Percentiles rank a stretch among this genome's conserved stretches.
Evolutionary conservation across 1,140 invertebrate species (phyloP).

Genomic region (Trichoplusia ni): DNA sequence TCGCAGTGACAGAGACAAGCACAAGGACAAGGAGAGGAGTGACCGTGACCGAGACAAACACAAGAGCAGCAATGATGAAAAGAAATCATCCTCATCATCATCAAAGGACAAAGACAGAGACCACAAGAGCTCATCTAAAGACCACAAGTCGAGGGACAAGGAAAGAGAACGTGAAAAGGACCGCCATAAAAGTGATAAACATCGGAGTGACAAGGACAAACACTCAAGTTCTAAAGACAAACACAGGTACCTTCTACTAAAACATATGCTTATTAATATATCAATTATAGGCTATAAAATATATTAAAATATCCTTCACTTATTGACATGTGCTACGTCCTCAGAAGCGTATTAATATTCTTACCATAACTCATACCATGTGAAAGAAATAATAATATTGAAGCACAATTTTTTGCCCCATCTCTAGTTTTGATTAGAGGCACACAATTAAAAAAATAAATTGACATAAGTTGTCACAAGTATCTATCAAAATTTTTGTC

Average conservation of each 20-base stretch:
- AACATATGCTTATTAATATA: too few relatives aligned
- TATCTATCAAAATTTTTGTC: too few relatives aligned
- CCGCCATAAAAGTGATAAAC: constrained; percentile 62
- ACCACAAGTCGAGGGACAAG: constrained; percentile 65
- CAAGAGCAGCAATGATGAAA: constrained; percentile 69
- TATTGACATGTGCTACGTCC: too few relatives aligned
- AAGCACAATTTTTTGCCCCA: too few relatives aligned
- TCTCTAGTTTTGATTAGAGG: too few relatives aligned
- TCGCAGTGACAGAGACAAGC: constrained; percentile 59
- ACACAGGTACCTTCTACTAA: too few relatives aligned
- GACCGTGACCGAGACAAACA: constrained; percentile 40
- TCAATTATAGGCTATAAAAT: too few relatives aligned
- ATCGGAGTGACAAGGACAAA: constrained; percentile 81
- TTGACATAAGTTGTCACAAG: too few relatives aligned
- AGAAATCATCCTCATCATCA: constrained; percentile 79
- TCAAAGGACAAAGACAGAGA: constrained; percentile 82
- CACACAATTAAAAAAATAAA: too few relatives aligned
- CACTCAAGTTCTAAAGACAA: constrained; percentile 80
- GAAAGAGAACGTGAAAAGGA: constrained; percentile 81
- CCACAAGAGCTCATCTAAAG: constrained; percentile 62
- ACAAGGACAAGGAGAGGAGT: constrained; percentile 27
- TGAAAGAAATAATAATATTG: too few relatives aligned
- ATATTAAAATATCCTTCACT: too few relatives aligned
- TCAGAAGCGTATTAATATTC: too few relatives aligned
- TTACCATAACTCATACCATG: not conserved